Conservation (phyloP, 1,140 invertebrate genomes). For the Drosophila takahashii region DNA sequence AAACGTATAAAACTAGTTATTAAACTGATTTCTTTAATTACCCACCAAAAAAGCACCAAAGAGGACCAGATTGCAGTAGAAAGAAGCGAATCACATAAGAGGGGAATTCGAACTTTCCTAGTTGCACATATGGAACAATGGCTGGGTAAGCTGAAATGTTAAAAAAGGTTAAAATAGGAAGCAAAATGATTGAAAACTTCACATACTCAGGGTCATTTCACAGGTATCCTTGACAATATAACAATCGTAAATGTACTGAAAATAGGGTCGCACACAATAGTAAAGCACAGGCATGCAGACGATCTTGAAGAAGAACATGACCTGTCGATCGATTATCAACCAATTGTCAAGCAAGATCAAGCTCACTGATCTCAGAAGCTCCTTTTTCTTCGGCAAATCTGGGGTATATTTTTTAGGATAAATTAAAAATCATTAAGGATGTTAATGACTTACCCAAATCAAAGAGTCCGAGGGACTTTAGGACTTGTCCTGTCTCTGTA, state of each 20-base stretch:
- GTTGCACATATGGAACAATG: constrained; percentile 52
- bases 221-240: constrained; percentile 56
- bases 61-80: constrained; percentile 52
- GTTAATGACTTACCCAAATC: constrained; percentile 41
- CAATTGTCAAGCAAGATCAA: constrained; percentile 50
- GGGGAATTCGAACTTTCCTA: constrained; percentile 54
- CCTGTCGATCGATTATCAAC: constrained; percentile 56
- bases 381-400: constrained; percentile 43
- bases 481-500: constrained; percentile 47
- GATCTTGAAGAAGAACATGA: constrained; percentile 72
- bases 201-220: constrained; percentile 67
- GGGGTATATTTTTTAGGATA: too few species aligned
- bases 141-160: constrained; percentile 58
- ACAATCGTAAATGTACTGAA: constrained; percentile 67
- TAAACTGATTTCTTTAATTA: neutral
- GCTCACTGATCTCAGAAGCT: constrained; percentile 27
- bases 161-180: neutral
- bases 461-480: constrained; percentile 54
- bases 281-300: constrained; percentile 69
- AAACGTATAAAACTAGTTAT: neutral
- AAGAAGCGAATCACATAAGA: constrained; percentile 64
- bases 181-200: neutral
- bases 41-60: constrained; percentile 68
- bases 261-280: constrained; percentile 60
- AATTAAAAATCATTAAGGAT: neutral